phyloP scores from a whole-genome alignment of 1,140 invertebrate genomes.

The Drosophila elegans region DNA sequence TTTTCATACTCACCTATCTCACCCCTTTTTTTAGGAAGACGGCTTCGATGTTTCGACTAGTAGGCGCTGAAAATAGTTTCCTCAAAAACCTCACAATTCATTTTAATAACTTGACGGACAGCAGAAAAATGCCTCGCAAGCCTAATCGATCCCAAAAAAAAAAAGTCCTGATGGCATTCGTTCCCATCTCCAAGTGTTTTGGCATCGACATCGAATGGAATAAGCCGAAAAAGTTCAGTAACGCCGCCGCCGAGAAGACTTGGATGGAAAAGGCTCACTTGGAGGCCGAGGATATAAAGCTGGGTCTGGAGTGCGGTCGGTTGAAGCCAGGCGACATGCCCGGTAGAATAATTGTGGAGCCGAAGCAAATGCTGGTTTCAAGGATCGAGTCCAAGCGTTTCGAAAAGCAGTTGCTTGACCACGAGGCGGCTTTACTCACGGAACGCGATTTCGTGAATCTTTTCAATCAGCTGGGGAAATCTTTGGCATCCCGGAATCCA shows the following conservation, averaged over 20 bases:
- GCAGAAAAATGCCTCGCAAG: not conserved
- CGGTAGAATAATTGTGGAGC: not conserved
- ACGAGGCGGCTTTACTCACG: not conserved
- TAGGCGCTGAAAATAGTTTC: not conserved
- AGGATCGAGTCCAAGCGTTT: not conserved
- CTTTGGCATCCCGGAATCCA: not conserved
- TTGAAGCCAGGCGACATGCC: not conserved
- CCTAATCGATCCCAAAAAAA: not conserved
- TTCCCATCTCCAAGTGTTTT: not conserved
- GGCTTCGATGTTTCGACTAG: too few species aligned
- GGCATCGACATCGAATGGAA: slow-evolving; percentile 1
- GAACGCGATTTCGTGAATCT: not conserved
- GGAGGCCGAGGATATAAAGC: not conserved
- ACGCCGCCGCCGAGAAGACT: not conserved
- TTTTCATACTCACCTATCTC: too few species aligned
- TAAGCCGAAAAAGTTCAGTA: not conserved
- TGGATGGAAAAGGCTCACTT: not conserved
- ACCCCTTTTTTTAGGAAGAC: too few species aligned
- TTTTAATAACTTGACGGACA: not conserved
- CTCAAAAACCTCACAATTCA: too few species aligned
- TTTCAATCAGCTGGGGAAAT: not conserved
- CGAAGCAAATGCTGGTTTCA: not conserved
- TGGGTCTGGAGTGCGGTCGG: not conserved
- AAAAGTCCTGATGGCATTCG: not conserved
- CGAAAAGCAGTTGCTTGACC: not conserved